phyloP scores from a whole-genome alignment of 1,140 invertebrate genomes.

The Bombus consobrinus region DNA sequence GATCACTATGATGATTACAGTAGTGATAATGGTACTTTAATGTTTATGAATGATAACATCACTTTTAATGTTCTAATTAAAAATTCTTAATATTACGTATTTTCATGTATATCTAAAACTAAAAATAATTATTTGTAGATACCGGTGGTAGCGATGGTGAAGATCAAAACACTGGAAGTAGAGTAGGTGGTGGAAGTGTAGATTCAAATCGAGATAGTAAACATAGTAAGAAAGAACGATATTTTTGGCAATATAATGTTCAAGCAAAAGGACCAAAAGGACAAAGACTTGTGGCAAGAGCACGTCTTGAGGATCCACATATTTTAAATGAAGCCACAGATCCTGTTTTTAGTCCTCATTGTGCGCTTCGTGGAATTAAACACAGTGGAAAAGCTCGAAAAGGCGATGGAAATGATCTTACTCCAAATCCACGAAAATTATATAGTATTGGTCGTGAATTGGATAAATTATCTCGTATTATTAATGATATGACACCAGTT shows the following conservation, averaged over 20 bases:
- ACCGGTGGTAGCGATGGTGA: slow-evolving; percentile 85
- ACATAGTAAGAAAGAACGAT: slow-evolving; percentile 90
- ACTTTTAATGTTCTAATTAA: neutral
- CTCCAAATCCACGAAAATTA: slow-evolving; percentile 96
- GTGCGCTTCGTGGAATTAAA: slow-evolving; percentile 94
- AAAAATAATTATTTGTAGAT: slow-evolving; percentile 39
- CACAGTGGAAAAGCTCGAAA: slow-evolving; percentile 97
- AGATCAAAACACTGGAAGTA: slow-evolving; percentile 80
- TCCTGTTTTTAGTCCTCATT: slow-evolving; percentile 95
- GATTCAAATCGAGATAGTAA: slow-evolving; percentile 75
- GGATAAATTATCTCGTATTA: slow-evolving; percentile 94
- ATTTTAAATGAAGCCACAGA: slow-evolving; percentile 94
- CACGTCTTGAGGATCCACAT: slow-evolving; percentile 95
- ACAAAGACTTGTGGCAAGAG: slow-evolving; percentile 91
- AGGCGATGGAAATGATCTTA: slow-evolving; percentile 98
- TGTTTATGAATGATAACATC: slow-evolving; percentile 2
- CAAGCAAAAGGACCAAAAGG: slow-evolving; percentile 99
- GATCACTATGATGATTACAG: slow-evolving; percentile 94
- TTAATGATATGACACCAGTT: slow-evolving; percentile 97
- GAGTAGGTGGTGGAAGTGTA: slow-evolving; percentile 77
- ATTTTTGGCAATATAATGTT: slow-evolving; percentile 99
- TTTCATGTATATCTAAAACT: neutral
- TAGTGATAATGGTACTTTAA: slow-evolving; percentile 87
- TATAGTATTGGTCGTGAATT: slow-evolving; percentile 95
- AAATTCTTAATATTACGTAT: neutral